Evolutionary conservation across 2,113 vertebrate species (phyloP).

Genomic region (Misgurnus mizolepis): DNA sequence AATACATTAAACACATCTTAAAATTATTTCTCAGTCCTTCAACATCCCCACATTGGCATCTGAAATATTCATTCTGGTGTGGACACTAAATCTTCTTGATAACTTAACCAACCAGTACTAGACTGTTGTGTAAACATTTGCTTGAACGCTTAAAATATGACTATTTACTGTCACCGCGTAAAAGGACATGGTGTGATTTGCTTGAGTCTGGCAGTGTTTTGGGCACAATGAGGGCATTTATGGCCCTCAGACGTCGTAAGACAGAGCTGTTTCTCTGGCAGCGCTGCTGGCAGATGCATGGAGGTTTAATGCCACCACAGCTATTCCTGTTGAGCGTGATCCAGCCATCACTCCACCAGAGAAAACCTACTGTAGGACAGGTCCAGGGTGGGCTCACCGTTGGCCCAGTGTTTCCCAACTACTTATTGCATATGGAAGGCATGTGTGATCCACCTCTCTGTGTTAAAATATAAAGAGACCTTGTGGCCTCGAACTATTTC

Average conservation of each 20-base stretch:
- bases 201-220: slow-evolving; percentile 52
- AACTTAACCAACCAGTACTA: neutral
- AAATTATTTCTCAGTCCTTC: too few species aligned
- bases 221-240: slow-evolving; percentile 52
- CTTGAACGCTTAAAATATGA: neutral
- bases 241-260: slow-evolving; percentile 51
- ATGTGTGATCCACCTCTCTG: slow-evolving; percentile 62
- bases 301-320: slow-evolving; percentile 61
- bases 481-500: slow-evolving; percentile 64
- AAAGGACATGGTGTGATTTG: slow-evolving; percentile 19
- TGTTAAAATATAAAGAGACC: slow-evolving; percentile 58
- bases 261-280: slow-evolving; percentile 57
- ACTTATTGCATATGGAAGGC: slow-evolving; percentile 77
- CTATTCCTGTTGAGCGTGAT: slow-evolving; percentile 65
- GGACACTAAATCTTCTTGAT: neutral
- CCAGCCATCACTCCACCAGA: slow-evolving; percentile 72
- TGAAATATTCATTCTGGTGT: neutral
- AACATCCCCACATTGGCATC: neutral
- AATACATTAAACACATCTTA: too few species aligned
- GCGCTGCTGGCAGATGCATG: slow-evolving; percentile 59
- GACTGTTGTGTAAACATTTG: neutral
- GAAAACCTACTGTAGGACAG: slow-evolving; percentile 36
- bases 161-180: slow-evolving; percentile 2
- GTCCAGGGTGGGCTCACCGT: slow-evolving; percentile 23
- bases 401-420: slow-evolving; percentile 45